Base-by-base conservation (phyloP, 2,888 invertebrate species). In the Gandaritis pyraliata region DNA sequence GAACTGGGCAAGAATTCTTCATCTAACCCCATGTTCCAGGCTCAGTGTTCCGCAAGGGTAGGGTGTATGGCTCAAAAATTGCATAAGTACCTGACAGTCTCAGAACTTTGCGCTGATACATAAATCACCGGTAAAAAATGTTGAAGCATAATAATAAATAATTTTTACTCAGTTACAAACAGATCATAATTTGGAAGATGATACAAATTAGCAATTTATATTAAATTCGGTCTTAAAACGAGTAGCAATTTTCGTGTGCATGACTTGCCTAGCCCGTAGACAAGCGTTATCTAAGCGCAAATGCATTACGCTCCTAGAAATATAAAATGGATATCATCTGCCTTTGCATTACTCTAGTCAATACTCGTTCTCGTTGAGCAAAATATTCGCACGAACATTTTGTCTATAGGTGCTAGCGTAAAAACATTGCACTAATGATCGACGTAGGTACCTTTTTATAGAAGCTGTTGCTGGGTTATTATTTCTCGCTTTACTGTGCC, bases 401-500 rank as follows among this genome's bases (percentile, higher is more conserved):
- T 54, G 46, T 46, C 46, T 54, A 36, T 46, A 23, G 23, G 36
- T 43, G 15, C 18, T 1, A 41, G 13, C 45, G 30, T 33, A 51
- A 58, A 58, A 58, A 58, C 51, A 38, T 58, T 51, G 51, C 50
- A 52, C 30, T 58, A 52, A 47, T 51, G 45, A 45, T 46, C 45
- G 43, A 45, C 38, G 38, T 18, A 13, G 41, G 54, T 38, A 18
- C 38, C 51, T 39, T 46, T 46, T 46, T 46, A 46, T 51, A 33
- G 49, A 49, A 15, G 23, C 38, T 58, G 58, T 58, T 58, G 46
- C 58, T 49, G 38, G 46, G 46, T 29, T 46, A 46, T 51, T 58
- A 58, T 15, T 58, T 58, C 38, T 29, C 12, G n/a, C 16, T 41
- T 43, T n/a, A 18, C 39, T 57, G 41, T 18, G 8, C 1, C 10